Percentiles rank a stretch among this genome's conserved stretches.
phyloP scores from a whole-genome alignment of 92 coral and sea anemone species.

The Zoanthus sansibaricus region DNA sequence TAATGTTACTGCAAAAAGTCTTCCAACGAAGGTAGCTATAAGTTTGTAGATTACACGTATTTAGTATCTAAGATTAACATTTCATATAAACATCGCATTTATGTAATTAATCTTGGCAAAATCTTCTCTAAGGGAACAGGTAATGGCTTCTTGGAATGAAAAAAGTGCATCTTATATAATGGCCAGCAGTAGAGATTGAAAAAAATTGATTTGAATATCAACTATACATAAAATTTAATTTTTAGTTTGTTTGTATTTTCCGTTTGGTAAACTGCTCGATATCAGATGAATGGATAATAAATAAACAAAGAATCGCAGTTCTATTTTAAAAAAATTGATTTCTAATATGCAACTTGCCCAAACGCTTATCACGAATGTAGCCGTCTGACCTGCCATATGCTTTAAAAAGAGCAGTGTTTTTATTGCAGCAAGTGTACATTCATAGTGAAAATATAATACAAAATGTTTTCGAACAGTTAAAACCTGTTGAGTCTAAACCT shows the following conservation, averaged over 20 bases:
- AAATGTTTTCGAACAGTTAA: not conserved
- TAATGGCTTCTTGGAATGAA: conserved; percentile 30
- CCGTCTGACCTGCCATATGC: not conserved
- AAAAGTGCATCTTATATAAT: not conserved
- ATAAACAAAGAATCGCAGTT: not conserved
- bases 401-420: not conserved
- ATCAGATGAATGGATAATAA: not conserved
- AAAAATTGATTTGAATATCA: not conserved
- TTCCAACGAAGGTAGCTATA: not conserved
- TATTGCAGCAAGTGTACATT: not conserved
- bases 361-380: not conserved
- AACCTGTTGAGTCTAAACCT: not conserved
- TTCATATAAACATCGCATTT: not conserved
- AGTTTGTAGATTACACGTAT: not conserved
- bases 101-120: conserved; percentile 15
- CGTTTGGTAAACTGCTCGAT: conserved; percentile 1
- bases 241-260: conserved; percentile 1
- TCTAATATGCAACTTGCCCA: not conserved
- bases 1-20: not conserved
- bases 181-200: conserved; percentile 1
- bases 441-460: not conserved
- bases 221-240: not conserved
- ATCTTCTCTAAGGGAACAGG: conserved; percentile 25
- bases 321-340: not conserved
- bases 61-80: not conserved